These are phyloP conservation scores for Tor tambroides DNA, from an alignment of 2,113 vertebrate species.

Conservation along the genomic window DNA sequence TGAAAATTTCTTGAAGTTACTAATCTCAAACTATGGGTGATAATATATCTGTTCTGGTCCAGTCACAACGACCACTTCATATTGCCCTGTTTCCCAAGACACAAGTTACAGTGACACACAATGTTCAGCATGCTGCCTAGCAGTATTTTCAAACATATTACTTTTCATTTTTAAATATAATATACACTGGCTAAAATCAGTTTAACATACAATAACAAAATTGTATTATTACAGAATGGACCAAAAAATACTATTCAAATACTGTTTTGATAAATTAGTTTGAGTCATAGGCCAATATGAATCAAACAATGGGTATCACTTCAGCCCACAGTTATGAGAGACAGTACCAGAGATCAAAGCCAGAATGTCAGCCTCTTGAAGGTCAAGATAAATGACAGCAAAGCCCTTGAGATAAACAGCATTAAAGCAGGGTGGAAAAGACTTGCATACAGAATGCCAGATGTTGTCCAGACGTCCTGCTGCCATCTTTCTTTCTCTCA, in stretches of 20 bases:
- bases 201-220: background rate
- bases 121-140: background rate
- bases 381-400: conserved; percentile 15
- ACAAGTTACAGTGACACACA: background rate
- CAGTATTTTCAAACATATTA: background rate
- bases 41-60: background rate
- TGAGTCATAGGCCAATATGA: background rate
- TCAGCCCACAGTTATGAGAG: background rate
- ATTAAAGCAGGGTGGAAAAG: background rate
- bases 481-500: background rate
- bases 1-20: too few relatives aligned
- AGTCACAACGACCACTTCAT: background rate
- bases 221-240: background rate
- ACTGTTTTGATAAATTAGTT: background rate
- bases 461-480: background rate
- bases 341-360: background rate
- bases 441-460: background rate
- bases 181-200: background rate
- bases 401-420: background rate
- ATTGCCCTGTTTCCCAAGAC: background rate
- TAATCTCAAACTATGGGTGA: background rate
- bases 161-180: background rate
- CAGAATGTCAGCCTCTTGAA: background rate
- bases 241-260: background rate
- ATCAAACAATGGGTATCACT: background rate